Evolutionary conservation across 2,888 invertebrate species (phyloP).

Genomic region (Amphipyra tragopoginis): DNA sequence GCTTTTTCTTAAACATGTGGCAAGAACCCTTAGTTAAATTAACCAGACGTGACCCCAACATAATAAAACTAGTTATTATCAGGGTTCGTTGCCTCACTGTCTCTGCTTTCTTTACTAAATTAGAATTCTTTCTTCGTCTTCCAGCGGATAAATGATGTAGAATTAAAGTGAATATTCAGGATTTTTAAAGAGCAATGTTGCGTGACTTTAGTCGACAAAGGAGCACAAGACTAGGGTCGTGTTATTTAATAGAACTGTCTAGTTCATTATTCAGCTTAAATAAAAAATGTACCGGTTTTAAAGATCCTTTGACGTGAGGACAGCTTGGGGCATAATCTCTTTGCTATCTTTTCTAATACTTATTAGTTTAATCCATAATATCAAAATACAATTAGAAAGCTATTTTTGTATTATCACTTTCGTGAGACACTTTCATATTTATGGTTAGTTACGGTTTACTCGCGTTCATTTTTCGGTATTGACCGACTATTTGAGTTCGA

Average conservation of each 20-base stretch:
- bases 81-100: constrained; percentile 61
- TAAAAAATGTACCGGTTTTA: neutral
- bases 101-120: constrained; percentile 52
- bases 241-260: constrained; percentile 25
- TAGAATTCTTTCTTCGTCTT: constrained; percentile 65
- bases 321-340: neutral
- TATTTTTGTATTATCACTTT: no score
- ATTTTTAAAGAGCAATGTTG: constrained; percentile 56
- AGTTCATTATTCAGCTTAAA: constrained; percentile 9
- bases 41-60: constrained; percentile 53
- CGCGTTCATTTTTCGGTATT: no score
- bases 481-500: no score
- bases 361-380: neutral
- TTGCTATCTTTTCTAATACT: neutral
- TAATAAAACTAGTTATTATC: constrained; percentile 52
- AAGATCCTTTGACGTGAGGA: neutral
- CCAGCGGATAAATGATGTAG: constrained; percentile 59
- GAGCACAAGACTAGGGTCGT: constrained; percentile 1
- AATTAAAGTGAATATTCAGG: constrained; percentile 63
- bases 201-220: constrained; percentile 14
- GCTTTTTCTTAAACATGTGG: constrained; percentile 28
- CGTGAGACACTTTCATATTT: no score
- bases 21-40: constrained; percentile 42
- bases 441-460: no score
- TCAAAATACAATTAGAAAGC: no score